These are phyloP conservation scores for Caerostris darwini DNA, from an alignment of 1,140 invertebrate species.

Conservation along the genomic window DNA sequence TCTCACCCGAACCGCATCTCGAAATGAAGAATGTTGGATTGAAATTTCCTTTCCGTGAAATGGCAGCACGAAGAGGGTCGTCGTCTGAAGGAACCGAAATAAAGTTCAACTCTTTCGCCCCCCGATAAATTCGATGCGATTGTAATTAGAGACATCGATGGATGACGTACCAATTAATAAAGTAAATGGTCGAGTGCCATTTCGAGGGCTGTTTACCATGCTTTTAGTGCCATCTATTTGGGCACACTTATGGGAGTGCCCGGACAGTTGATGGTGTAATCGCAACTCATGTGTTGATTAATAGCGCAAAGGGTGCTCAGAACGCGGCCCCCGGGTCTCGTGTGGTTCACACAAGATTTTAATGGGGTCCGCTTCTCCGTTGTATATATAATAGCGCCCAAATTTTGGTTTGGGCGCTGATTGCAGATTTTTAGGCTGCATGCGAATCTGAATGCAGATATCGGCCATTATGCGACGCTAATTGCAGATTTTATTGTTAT, in stretches of 20 bases:
- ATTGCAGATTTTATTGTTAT: too few relatives aligned
- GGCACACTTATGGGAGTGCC: background rate
- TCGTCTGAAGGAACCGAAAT: background rate
- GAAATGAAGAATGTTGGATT: conserved; percentile 27
- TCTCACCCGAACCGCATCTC: background rate
- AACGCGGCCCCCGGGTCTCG: too few relatives aligned
- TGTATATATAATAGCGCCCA: too few relatives aligned
- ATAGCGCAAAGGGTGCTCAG: too few relatives aligned
- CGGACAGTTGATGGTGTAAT: background rate
- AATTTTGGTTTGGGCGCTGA: too few relatives aligned
- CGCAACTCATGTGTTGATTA: too few relatives aligned
- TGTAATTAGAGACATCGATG: conserved; percentile 38
- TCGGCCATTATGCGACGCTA: too few relatives aligned
- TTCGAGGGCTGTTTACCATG: background rate
- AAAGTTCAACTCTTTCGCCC: background rate
- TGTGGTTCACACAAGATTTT: too few relatives aligned
- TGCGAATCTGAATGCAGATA: too few relatives aligned
- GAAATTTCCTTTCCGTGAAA: conserved; percentile 38
- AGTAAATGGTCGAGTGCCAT: background rate
- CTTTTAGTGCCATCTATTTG: background rate
- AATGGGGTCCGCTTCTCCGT: too few relatives aligned
- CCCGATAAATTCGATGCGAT: conserved; percentile 2
- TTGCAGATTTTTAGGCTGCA: too few relatives aligned
- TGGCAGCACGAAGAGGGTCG: background rate
- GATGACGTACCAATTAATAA: background rate